Base-by-base conservation (phyloP, 1,140 invertebrate genomes). In the Eumaeus atala region DNA sequence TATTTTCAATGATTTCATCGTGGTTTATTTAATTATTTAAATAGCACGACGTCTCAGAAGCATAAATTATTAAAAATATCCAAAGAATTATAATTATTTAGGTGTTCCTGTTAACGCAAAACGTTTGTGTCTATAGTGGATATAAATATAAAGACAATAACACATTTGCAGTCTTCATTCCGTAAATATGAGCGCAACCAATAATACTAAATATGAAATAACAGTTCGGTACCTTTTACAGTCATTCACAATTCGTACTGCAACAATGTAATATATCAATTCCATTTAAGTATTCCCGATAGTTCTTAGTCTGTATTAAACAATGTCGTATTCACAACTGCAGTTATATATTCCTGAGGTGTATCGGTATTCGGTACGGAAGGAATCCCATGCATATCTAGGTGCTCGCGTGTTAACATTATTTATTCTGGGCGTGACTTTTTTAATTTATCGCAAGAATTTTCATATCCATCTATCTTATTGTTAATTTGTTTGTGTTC, bases 321-420 rank as follows among this genome's bases (percentile, higher is more conserved):
- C 40, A 44, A 44, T 17, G 40, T 18, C 16, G 40, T 17, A 8
- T 14, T 14, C 40, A 9, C 11, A 11, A 11, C 40, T 28, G 2
- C 40, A 9, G 14, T 16, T 44, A 14, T 44, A 8, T 44, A 44
- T 44, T 61, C 51, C 47, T 54, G 44, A 54, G 49, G 42, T 49
- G 51, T 54, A 53, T 34, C 54, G 51, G 47, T 51, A 54, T n/a
- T n/a, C n/a, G n/a, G n/a, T n/a, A n/a, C n/a, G n/a, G n/a, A 48
- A 54, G 35, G 44, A 51, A 61, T 61, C 42, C 34, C 54, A 61
- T 61, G 49, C 54, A 52, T 61, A 61, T 61, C 54, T 56, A 36
- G 48, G 53, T 36, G 36, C 51, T 51, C 37, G 47, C 56, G 33
- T 18, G 36, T 51, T 42, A 48, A 12, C 12, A 59, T 47, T 59